Evolutionary conservation across 1,140 invertebrate genomes (phyloP).

Genomic region (Anastatus disparis): DNA sequence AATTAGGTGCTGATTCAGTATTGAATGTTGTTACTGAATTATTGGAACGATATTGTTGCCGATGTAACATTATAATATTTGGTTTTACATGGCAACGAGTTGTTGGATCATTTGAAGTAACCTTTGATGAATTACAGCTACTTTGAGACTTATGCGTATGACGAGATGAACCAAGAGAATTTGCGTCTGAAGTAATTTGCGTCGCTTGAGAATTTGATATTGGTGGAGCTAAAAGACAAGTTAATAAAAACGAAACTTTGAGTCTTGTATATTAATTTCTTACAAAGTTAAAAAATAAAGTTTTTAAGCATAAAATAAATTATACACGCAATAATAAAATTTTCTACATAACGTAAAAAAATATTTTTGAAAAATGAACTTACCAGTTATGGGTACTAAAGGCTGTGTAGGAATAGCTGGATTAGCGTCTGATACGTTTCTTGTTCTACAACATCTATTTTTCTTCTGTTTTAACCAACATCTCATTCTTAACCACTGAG

Average conservation of each 20-base stretch:
- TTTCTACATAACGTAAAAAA: no score
- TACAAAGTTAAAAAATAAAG: no score
- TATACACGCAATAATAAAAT: no score
- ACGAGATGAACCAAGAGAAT: slow-evolving; percentile 59
- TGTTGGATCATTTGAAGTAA: slow-evolving; percentile 45
- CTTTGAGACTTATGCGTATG: slow-evolving; percentile 57
- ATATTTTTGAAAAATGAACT: neutral
- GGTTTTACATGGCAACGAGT: slow-evolving; percentile 41
- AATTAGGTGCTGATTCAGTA: slow-evolving; percentile 70
- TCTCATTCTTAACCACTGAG: slow-evolving; percentile 76
- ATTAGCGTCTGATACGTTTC: slow-evolving; percentile 74
- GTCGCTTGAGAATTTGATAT: slow-evolving; percentile 60
- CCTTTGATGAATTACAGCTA: slow-evolving; percentile 53
- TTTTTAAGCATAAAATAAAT: no score
- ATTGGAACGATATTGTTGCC: slow-evolving; percentile 76
- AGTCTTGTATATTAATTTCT: no score
- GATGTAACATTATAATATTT: slow-evolving; percentile 68
- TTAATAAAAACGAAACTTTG: no score
- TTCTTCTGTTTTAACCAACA: slow-evolving; percentile 72
- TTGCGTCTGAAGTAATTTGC: slow-evolving; percentile 61
- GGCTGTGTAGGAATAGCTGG: slow-evolving; percentile 68
- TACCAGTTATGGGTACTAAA: slow-evolving; percentile 53
- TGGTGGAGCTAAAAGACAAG: slow-evolving; percentile 44
- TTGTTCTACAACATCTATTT: slow-evolving; percentile 71
- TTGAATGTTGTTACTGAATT: slow-evolving; percentile 76